Evolutionary conservation across 2,888 invertebrate species (phyloP).

Genomic region (Cancer borealis): DNA sequence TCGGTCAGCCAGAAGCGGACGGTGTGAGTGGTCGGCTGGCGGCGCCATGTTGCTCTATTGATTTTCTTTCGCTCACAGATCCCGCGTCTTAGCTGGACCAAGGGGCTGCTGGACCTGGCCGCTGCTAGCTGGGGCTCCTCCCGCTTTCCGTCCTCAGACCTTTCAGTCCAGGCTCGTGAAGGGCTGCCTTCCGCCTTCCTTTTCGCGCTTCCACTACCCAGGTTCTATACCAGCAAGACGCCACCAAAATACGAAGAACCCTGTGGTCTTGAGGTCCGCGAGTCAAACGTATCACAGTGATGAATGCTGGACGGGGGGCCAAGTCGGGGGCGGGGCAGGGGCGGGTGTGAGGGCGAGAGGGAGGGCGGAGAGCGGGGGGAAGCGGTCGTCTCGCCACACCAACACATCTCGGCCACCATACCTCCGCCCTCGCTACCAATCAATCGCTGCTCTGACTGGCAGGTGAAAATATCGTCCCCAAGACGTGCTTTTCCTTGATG

Average conservation of each 20-base stretch:
- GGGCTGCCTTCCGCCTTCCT: not conserved
- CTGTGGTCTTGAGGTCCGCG: not conserved
- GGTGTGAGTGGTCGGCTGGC: slow-evolving; percentile 65
- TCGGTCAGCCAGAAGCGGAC: slow-evolving; percentile 58
- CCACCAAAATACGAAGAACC: not conserved
- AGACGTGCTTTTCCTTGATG: slow-evolving; percentile 28
- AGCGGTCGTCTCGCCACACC: slow-evolving; percentile 37
- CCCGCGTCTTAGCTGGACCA: slow-evolving; percentile 71
- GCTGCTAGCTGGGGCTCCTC: slow-evolving; percentile 41
- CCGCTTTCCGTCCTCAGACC: not conserved
- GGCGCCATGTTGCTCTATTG: slow-evolving; percentile 72
- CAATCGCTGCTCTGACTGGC: slow-evolving; percentile 37
- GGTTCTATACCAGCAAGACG: not conserved
- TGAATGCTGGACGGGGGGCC: slow-evolving; percentile 54
- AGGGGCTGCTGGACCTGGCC: slow-evolving; percentile 56
- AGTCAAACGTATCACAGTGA: slow-evolving; percentile 51
- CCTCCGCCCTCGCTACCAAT: slow-evolving; percentile 40
- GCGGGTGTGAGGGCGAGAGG: not conserved
- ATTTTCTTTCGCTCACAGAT: slow-evolving; percentile 74
- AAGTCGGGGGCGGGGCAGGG: not conserved
- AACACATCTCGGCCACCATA: slow-evolving; percentile 24
- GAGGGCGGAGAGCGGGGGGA: not conserved
- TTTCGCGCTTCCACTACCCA: not conserved
- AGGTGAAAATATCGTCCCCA: slow-evolving; percentile 40
- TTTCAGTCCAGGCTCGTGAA: not conserved